Percentiles rank a stretch among this genome's conserved stretches.
Conservation (phyloP, 2,113 vertebrate genomes). For the Gambusia holbrooki region DNA sequence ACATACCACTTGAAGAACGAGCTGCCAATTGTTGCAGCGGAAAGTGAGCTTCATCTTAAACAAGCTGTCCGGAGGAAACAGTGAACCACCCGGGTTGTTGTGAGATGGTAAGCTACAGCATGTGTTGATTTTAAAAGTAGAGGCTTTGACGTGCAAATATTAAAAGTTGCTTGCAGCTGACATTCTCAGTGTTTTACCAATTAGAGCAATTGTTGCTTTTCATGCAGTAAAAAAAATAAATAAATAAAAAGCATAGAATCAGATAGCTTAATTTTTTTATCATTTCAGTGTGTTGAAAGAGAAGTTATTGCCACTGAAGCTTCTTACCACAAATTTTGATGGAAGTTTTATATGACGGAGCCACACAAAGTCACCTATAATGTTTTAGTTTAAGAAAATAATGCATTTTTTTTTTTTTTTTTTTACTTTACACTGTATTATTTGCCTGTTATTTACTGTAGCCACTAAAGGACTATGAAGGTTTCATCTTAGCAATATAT, state of each 20-base stretch:
- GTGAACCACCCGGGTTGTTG: slow-evolving; percentile 59
- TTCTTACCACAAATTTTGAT: not conserved
- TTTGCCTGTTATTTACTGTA: not conserved
- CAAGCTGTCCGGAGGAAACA: slow-evolving; percentile 87
- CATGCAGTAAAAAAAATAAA: not conserved
- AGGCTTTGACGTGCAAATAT: not conserved
- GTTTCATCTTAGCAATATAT: too few relatives aligned
- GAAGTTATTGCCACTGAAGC: too few relatives aligned
- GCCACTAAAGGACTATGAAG: too few relatives aligned
- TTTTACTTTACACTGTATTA: not conserved
- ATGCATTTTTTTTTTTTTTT: not conserved
- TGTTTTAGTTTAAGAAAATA: not conserved
- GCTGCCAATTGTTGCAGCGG: slow-evolving; percentile 93
- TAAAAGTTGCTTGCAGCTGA: not conserved
- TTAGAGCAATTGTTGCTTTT: not conserved
- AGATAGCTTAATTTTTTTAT: not conserved
- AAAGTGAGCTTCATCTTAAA: slow-evolving; percentile 93
- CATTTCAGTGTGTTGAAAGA: not conserved
- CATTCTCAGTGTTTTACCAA: not conserved
- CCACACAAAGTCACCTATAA: not conserved
- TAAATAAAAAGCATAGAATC: too few relatives aligned
- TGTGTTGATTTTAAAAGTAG: not conserved
- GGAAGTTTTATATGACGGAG: not conserved
- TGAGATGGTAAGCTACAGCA: slow-evolving; percentile 38
- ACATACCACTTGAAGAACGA: slow-evolving; percentile 91